These are phyloP conservation scores for zebrafish (Danio rerio) DNA, from an alignment of 2,113 vertebrate genomes.

Conservation along the genomic window DNA sequence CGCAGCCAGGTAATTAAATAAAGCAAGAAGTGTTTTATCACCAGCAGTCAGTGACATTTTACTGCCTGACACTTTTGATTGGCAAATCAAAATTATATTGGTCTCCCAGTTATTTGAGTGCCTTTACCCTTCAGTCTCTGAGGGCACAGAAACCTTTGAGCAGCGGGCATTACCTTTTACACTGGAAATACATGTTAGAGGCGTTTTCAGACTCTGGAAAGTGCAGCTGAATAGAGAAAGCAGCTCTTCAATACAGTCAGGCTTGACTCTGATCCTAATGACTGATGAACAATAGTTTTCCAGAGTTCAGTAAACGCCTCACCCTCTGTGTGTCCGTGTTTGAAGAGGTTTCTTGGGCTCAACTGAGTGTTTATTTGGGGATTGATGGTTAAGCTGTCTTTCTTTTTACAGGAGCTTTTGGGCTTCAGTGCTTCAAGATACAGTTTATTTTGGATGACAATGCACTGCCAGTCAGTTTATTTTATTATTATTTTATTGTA, in stretches of 20 bases:
- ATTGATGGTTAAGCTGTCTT: not conserved
- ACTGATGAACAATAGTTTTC: slow-evolving; percentile 1
- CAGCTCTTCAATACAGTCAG: not conserved
- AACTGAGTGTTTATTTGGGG: not conserved
- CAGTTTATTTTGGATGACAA: too few relatives aligned
- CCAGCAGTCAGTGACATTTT: not conserved
- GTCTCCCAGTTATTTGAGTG: not conserved
- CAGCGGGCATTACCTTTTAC: not conserved
- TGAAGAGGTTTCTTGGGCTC: not conserved
- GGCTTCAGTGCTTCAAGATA: not conserved
- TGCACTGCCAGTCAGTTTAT: too few relatives aligned
- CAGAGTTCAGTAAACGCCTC: not conserved
- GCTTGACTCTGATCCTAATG: slow-evolving; percentile 18
- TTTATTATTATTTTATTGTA: too few relatives aligned
- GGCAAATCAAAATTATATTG: slow-evolving; percentile 23
- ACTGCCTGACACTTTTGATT: slow-evolving; percentile 23
- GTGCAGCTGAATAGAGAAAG: not conserved
- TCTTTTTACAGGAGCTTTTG: not conserved
- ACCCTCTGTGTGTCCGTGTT: slow-evolving; percentile 1
- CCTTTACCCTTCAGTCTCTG: not conserved
- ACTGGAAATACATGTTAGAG: not conserved
- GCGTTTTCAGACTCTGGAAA: slow-evolving; percentile 7
- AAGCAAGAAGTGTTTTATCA: not conserved
- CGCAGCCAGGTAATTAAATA: not conserved
- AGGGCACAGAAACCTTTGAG: not conserved